Evolutionary conservation across 2,797 vertebrate species (phyloP).

Genomic region (Hozukius guyotensis): DNA sequence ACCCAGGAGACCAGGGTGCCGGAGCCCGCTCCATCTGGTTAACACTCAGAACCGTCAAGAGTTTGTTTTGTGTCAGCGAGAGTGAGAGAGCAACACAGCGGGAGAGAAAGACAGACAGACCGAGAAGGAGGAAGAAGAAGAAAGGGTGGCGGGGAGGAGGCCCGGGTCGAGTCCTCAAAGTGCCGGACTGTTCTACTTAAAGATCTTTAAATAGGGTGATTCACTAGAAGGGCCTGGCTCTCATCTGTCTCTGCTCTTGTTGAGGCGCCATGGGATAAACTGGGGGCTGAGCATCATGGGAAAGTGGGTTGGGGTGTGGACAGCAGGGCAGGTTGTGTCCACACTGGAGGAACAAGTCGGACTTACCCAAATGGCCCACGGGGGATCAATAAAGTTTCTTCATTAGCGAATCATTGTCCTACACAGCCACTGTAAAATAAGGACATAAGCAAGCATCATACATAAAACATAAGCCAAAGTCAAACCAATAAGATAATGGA

Average conservation of each 20-base stretch:
- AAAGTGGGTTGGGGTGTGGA: conserved; percentile 55
- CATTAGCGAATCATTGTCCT: conserved; percentile 14
- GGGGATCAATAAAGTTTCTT: conserved; percentile 31
- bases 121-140: conserved; percentile 1
- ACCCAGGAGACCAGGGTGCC: conserved; percentile 14
- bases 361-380: not conserved
- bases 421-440: conserved; percentile 10
- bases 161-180: conserved; percentile 76
- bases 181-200: conserved; percentile 78
- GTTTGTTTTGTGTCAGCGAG: conserved; percentile 41
- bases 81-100: conserved; percentile 16
- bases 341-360: not conserved
- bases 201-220: conserved; percentile 81
- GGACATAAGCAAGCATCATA: conserved; percentile 18
- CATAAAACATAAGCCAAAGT: conserved; percentile 42
- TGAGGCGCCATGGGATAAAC: conserved; percentile 43
- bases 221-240: conserved; percentile 60
- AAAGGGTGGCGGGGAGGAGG: conserved; percentile 31
- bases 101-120: conserved; percentile 20
- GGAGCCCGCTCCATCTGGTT: conserved; percentile 20
- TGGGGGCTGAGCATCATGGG: conserved; percentile 45
- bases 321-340: conserved; percentile 21
- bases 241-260: conserved; percentile 68
- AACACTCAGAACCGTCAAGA: conserved; percentile 19
- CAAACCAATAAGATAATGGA: conserved; percentile 35